phyloP scores from a whole-genome alignment of 2,888 invertebrate genomes.

The Camptogramma bilineatum region DNA sequence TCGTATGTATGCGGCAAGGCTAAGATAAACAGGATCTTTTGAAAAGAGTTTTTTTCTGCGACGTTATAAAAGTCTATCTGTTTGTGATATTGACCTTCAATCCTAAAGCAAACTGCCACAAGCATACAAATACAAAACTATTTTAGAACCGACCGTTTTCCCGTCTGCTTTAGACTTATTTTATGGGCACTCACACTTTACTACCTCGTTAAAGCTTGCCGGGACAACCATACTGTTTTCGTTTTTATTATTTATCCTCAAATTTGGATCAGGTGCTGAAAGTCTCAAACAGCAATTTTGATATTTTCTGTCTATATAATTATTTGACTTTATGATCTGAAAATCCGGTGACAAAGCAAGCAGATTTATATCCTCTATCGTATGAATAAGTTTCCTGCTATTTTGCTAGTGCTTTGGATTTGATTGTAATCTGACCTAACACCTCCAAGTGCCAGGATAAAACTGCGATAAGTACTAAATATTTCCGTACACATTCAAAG shows the following conservation, averaged over 20 bases:
- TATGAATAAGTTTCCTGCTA: too few species aligned
- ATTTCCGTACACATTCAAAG: conserved; percentile 3
- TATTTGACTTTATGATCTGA: too few species aligned
- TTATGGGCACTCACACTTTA: conserved; percentile 34
- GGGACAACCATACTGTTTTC: conserved; percentile 14
- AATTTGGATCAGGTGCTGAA: too few species aligned
- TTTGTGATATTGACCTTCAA: neutral
- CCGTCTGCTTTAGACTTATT: conserved; percentile 20
- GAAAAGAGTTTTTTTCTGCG: too few species aligned
- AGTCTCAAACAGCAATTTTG: too few species aligned
- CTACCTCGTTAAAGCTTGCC: conserved; percentile 17
- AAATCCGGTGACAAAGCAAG: too few species aligned
- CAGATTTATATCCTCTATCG: too few species aligned
- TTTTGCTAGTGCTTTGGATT: too few species aligned
- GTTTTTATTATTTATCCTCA: conserved; percentile 13
- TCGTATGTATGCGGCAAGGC: too few species aligned
- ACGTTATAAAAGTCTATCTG: neutral
- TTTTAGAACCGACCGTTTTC: conserved; percentile 8
- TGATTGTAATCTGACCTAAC: conserved; percentile 16
- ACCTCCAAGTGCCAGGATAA: conserved; percentile 4
- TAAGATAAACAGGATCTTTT: too few species aligned
- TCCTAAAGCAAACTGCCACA: neutral
- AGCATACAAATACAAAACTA: neutral
- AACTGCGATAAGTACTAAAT: neutral
- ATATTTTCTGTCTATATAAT: too few species aligned